Conservation (phyloP, 2,888 invertebrate genomes). For the Entomobrya proxima region DNA sequence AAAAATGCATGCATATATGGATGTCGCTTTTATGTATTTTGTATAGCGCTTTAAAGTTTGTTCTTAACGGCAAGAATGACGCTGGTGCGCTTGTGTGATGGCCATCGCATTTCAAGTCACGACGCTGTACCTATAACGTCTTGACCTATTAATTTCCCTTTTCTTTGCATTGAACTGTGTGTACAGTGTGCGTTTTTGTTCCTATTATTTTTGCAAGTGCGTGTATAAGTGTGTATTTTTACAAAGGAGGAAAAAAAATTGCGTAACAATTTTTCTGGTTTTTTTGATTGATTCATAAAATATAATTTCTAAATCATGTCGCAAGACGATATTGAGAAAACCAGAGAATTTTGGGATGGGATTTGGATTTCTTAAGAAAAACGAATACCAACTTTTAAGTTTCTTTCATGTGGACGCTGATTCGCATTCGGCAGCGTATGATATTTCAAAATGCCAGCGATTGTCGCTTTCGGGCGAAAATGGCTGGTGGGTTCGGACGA, state of each 20-base stretch:
- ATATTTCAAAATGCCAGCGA: conserved; percentile 85
- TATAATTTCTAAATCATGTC: conserved; percentile 29
- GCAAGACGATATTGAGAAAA: conserved; percentile 50
- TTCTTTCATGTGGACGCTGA: no score
- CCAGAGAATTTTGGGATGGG: conserved; percentile 54
- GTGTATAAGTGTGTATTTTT: conserved; percentile 6
- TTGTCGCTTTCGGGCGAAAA: conserved; percentile 90
- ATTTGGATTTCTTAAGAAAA: conserved; percentile 45
- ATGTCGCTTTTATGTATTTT: neutral
- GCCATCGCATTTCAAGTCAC: conserved; percentile 54
- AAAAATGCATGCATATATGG: no score
- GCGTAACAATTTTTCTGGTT: neutral
- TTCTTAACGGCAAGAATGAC: neutral
- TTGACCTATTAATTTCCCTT: conserved; percentile 60
- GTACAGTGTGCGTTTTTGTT: neutral
- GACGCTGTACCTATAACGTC: conserved; percentile 36
- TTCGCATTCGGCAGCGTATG: neutral
- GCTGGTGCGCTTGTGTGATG: neutral
- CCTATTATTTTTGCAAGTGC: neutral
- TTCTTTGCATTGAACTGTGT: conserved; percentile 24
- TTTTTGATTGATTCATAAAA: neutral
- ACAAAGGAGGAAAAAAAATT: neutral
- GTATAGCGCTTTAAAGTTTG: neutral
- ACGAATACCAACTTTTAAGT: no score
- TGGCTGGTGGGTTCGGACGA: conserved; percentile 95